phyloP scores from a whole-genome alignment of 2,888 invertebrate species.

The Dolomedes plantarius region DNA sequence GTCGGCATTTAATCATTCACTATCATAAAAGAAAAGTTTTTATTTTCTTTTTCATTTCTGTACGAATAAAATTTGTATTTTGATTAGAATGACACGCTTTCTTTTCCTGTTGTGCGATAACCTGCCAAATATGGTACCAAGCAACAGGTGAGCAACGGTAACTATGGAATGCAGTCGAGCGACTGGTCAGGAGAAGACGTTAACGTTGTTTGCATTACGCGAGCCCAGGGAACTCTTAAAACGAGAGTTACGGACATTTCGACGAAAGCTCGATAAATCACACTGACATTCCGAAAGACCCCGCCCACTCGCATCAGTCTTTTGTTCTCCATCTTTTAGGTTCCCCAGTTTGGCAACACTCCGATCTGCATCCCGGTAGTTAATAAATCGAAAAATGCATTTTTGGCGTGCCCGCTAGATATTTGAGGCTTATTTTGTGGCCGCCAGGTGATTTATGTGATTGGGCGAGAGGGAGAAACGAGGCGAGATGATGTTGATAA shows the following conservation, averaged over 20 bases:
- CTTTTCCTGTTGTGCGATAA: constrained; percentile 20
- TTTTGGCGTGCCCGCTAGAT: not conserved
- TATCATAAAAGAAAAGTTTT: too few species aligned
- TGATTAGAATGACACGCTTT: too few species aligned
- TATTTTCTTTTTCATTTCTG: too few species aligned
- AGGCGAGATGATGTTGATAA: not conserved
- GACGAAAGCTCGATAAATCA: constrained; percentile 69
- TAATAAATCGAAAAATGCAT: constrained; percentile 23
- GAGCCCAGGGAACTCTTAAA: constrained; percentile 52
- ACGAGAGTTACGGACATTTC: constrained; percentile 65
- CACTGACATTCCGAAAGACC: constrained; percentile 55
- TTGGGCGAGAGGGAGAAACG: not conserved
- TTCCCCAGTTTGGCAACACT: constrained; percentile 26
- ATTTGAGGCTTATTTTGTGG: not conserved
- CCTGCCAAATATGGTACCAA: constrained; percentile 43
- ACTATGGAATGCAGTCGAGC: constrained; percentile 66
- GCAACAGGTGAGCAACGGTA: constrained; percentile 24
- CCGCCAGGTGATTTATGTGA: not conserved
- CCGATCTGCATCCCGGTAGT: constrained; percentile 8
- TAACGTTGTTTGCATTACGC: constrained; percentile 47
- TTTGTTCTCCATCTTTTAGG: constrained; percentile 46
- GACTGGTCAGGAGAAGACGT: constrained; percentile 42
- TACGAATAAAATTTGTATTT: too few species aligned
- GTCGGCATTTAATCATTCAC: too few species aligned
- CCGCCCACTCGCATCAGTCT: constrained; percentile 55